phyloP scores from a whole-genome alignment of 1,140 invertebrate genomes.

The Hydropsyche tenuis region DNA sequence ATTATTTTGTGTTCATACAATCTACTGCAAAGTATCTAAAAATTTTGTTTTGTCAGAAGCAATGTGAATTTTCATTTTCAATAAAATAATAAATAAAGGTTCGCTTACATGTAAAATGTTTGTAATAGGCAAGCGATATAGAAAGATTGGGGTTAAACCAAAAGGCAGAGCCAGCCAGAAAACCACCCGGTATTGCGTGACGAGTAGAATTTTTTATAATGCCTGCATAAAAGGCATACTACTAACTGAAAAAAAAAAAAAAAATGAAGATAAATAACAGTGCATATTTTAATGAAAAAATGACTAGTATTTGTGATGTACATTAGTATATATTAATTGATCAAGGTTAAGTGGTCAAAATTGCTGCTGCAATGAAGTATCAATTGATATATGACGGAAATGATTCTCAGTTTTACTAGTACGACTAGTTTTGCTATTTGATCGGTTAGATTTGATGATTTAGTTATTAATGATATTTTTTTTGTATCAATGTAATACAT shows the following conservation, averaged over 20 bases:
- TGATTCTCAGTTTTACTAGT: too few species aligned
- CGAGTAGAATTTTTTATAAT: conserved; percentile 55
- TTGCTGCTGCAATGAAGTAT: too few species aligned
- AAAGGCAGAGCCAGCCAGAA: conserved; percentile 59
- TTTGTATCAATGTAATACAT: too few species aligned
- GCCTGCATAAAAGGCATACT: conserved; percentile 57
- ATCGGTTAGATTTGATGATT: too few species aligned
- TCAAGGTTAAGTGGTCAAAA: too few species aligned
- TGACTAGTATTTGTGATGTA: too few species aligned
- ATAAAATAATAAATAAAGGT: neutral
- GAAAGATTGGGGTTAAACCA: conserved; percentile 57
- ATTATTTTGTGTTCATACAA: conserved; percentile 60
- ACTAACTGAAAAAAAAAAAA: conserved; percentile 54
- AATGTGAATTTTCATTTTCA: neutral
- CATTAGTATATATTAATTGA: too few species aligned
- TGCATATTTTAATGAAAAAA: neutral
- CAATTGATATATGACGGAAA: too few species aligned
- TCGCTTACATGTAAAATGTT: conserved; percentile 46
- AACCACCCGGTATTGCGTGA: conserved; percentile 59
- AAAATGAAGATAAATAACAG: conserved; percentile 15
- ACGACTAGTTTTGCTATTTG: too few species aligned
- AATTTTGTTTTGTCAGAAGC: neutral
- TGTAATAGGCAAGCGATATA: conserved; percentile 45
- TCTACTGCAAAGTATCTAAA: conserved; percentile 58
- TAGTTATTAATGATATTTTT: too few species aligned